phyloP scores from a whole-genome alignment of 1,140 invertebrate genomes.

The Meloidogyne floridensis region DNA sequence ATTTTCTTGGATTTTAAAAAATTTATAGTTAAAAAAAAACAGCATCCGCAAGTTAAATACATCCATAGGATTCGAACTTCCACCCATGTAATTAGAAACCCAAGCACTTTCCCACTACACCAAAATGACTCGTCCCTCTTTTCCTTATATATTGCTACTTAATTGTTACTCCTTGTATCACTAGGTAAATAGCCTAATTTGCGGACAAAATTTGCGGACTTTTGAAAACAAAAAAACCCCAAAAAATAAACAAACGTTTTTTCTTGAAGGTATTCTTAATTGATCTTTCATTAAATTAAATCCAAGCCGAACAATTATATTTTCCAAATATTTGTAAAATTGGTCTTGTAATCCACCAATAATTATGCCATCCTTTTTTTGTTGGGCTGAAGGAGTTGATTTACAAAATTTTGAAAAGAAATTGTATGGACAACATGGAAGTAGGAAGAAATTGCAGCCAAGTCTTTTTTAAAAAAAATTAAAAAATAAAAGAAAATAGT shows the following conservation, averaged over 20 bases:
- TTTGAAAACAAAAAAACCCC: no score
- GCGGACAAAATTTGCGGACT: no score
- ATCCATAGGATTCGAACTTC: no score
- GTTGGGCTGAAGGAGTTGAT: background rate
- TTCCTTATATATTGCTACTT: no score
- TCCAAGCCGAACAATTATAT: slow-evolving; percentile 34
- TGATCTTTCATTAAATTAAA: slow-evolving; percentile 37
- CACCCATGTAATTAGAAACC: no score
- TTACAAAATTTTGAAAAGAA: slow-evolving; percentile 37
- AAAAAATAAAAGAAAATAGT: background rate
- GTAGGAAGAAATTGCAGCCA: slow-evolving; percentile 43
- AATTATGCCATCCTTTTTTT: slow-evolving; percentile 7
- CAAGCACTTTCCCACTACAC: no score
- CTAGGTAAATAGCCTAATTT: no score
- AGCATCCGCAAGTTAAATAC: no score
- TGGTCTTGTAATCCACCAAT: slow-evolving; percentile 33
- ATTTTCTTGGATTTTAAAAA: no score
- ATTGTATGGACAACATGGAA: slow-evolving; percentile 44
- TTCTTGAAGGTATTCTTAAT: slow-evolving; percentile 46
- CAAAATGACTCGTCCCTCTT: no score
- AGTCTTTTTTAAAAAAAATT: slow-evolving; percentile 19
- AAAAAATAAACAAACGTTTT: slow-evolving; percentile 34
- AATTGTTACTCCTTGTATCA: no score
- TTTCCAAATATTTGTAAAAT: slow-evolving; percentile 41
- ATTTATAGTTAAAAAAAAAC: no score